Base-by-base conservation (phyloP, 2,888 invertebrate species). In the Ommatoiulus sabulosus region DNA sequence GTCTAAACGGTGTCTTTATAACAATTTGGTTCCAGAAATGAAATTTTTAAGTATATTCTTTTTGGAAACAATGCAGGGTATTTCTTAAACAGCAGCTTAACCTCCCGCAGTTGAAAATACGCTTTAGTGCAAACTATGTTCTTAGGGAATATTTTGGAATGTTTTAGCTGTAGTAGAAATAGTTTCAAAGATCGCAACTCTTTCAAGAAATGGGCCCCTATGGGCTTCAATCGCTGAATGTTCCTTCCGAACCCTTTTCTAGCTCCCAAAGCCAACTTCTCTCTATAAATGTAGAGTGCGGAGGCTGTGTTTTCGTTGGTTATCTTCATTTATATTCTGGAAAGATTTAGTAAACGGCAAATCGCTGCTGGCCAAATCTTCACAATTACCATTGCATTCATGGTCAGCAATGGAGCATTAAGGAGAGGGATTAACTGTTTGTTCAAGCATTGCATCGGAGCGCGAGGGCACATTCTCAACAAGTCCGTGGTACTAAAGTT, bases 291-390 rank as follows among this genome's bases (percentile, higher is more conserved):
- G 80, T 80, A 35, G 8, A 35, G 80, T 15, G 4, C 12, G 7
- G 24, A 80, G 35, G 8, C 35, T 24, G 80, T 80, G 24, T 80
- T 80, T 80, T 80, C 80, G 80, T 35, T 35, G 80, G 80, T 80
- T 80, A 80, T 80, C 80, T 80, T 80, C 80, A 80, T 80, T 80
- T 80, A 80, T 80, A 80, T 80, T 80, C 80, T 80, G 80, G 24
- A 80, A 80, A 80, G 80, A 80, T 80, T 80, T 80, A 80, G 80
- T 12, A 20, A 80, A 80, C 80, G 20, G 80, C 80, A 80, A 80
- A 80, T 80, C 80, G 80, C 80, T 80, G 80, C 80, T 80, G 80
- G 80, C 80, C 80, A 80, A 80, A 80, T 80, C 80, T 80, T 80
- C 35, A 80, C 80, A 80, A 80, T 80, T 80, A 80, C 80, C 80